Conservation (phyloP, 2,888 invertebrate genomes). For the Oligia latruncula region DNA sequence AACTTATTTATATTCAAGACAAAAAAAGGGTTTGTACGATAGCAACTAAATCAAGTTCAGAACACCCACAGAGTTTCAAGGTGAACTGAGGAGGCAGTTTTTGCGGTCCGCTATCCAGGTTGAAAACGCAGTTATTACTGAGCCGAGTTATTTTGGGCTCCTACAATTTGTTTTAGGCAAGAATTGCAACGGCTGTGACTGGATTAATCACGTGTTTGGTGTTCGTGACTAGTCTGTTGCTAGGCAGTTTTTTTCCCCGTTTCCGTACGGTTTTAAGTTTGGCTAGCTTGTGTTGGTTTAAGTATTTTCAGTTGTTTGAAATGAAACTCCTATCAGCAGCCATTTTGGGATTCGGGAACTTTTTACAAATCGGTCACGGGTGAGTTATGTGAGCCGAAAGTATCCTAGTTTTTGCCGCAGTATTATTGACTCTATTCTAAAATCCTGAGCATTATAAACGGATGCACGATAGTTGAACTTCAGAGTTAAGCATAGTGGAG, state of each 20-base stretch:
- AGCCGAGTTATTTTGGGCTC: conserved; percentile 63
- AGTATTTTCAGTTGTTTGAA: conserved; percentile 37
- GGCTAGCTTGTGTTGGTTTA: conserved; percentile 45
- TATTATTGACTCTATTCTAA: conserved; percentile 21
- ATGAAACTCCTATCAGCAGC: conserved; percentile 30
- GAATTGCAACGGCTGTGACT: conserved; percentile 75
- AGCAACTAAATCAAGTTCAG: conserved; percentile 88
- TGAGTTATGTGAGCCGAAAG: conserved; percentile 1
- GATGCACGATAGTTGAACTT: conserved; percentile 39
- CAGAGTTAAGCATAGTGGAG: conserved; percentile 42
- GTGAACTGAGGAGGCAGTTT: conserved; percentile 84
- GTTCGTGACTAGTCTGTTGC: conserved; percentile 75
- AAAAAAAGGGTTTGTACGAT: conserved; percentile 89
- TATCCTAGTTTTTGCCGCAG: conserved; percentile 13
- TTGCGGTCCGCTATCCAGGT: conserved; percentile 76
- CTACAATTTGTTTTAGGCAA: conserved; percentile 65
- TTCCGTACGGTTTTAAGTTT: conserved; percentile 59
- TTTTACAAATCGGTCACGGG: conserved; percentile 29
- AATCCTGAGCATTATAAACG: conserved; percentile 12
- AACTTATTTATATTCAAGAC: conserved; percentile 88
- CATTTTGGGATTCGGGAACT: conserved; percentile 30
- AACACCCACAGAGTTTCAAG: conserved; percentile 86
- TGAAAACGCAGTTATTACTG: conserved; percentile 72
- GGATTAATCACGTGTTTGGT: conserved; percentile 76
- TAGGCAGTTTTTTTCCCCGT: conserved; percentile 69